Evolutionary conservation across 1,140 invertebrate species (phyloP).

Genomic region (Mya arenaria): DNA sequence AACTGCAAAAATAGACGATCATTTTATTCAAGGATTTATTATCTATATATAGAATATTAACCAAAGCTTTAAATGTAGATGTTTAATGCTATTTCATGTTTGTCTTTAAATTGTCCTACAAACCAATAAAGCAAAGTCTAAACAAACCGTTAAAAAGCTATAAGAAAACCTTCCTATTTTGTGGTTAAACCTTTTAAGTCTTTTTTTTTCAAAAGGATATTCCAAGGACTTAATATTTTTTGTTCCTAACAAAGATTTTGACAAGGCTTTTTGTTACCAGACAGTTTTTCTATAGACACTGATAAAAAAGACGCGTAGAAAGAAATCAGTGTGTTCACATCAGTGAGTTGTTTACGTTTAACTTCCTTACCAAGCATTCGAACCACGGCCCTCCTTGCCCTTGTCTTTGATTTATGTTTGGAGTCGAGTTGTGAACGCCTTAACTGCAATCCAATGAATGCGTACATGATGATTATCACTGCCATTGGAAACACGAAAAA

Average conservation of each 20-base stretch:
- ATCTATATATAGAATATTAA: not conserved
- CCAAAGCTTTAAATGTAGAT: not conserved
- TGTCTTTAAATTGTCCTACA: not conserved
- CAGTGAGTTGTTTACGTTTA: not conserved
- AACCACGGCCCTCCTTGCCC: conserved; percentile 75
- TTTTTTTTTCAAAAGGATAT: not conserved
- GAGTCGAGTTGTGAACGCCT: conserved; percentile 40
- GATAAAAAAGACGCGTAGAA: not conserved
- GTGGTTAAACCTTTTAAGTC: not conserved
- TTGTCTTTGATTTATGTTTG: conserved; percentile 63
- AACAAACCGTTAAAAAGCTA: not conserved
- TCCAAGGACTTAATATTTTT: not conserved
- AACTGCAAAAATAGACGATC: conserved; percentile 84
- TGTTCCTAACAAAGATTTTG: not conserved
- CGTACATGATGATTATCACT: conserved; percentile 80
- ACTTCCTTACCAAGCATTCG: conserved; percentile 77
- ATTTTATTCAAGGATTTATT: not conserved
- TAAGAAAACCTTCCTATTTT: not conserved
- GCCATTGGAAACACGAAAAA: conserved; percentile 82
- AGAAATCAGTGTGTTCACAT: not conserved
- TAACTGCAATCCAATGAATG: conserved; percentile 61
- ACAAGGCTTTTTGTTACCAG: not conserved
- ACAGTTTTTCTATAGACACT: not conserved
- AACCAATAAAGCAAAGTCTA: not conserved
- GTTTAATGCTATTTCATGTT: not conserved